phyloP scores from a whole-genome alignment of 2,113 vertebrate species.

The Elgaria multicarinata region DNA sequence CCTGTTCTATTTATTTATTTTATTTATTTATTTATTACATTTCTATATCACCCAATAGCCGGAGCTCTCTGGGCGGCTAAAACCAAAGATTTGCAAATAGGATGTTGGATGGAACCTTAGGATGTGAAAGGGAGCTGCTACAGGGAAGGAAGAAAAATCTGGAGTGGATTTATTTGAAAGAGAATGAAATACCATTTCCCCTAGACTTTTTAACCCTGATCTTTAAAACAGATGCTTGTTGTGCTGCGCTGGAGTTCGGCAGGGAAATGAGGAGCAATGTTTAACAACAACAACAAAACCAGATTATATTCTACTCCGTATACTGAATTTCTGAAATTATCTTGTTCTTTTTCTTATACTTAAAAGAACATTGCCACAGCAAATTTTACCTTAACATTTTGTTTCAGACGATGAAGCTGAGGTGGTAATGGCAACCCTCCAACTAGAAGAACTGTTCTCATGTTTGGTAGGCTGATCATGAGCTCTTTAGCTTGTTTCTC shows the following conservation, averaged over 20 bases:
- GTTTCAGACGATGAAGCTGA: conserved; percentile 90
- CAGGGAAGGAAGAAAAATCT: neutral
- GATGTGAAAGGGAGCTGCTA: neutral
- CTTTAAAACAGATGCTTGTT: neutral
- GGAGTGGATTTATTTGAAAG: neutral
- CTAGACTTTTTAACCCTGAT: too few species aligned
- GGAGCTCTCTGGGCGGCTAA: too few species aligned
- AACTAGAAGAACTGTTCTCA: conserved; percentile 92
- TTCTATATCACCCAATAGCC: too few species aligned
- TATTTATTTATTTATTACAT: too few species aligned
- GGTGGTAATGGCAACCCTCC: conserved; percentile 93
- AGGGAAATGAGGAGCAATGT: neutral
- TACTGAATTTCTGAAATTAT: neutral
- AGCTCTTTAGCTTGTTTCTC: conserved; percentile 93
- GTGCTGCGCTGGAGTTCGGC: neutral
- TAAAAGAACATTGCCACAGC: rapidly evolving
- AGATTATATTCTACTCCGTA: neutral
- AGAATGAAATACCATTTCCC: neutral
- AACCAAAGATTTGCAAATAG: too few species aligned
- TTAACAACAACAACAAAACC: neutral
- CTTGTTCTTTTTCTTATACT: neutral
- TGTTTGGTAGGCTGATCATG: conserved; percentile 87
- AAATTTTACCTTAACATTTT: conserved; percentile 87
- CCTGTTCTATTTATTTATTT: too few species aligned
- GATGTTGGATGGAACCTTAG: too few species aligned